Base-by-base conservation (phyloP, 2,797 vertebrate species). In the Gymnoscopelus microlampas region DNA sequence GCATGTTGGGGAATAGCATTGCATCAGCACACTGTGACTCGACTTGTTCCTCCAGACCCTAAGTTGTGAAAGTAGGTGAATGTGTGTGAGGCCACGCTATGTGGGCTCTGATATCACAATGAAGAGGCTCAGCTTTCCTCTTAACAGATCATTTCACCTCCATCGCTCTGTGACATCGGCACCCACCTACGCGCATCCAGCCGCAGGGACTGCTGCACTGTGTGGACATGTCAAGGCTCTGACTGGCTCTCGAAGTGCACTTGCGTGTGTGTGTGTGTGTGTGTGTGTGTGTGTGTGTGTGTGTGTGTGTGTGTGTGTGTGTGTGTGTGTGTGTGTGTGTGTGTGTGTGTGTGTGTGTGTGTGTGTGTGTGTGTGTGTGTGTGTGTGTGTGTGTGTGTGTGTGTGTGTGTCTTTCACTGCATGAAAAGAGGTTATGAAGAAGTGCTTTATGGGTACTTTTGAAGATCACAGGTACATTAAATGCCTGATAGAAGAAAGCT, bases 91-190 rank as follows among this genome's bases (percentile, higher is more conserved):
- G 55, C 60, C 9, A 3, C 48, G 4, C 51, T 24, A 35, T 60
- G 14, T 58, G 24, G 50, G 71, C 67, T 72, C 57, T 80, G 50
- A 79, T 69, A 76, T 68, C 56, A 50, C 60, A 14, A 14, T 47
- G 66, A 44, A 54, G 71, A 65, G 63, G 79, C 71, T 86, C 77
- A 79, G 51, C 76, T 84, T 87, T 80, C 74, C 54, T 60, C 74
- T 44, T 49, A 77, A 87, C 79, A 68, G 64, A 71, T 85, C 77
- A 85, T 85, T 91, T 91, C 78, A 87, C 66, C 81, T 83, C 71
- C 78, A 91, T 93, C 90, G 83, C 70, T 81, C 85, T 81, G 32
- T 91, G 77, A 85, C 81, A 91, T 93, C 88, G 88, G 77, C 70
- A 70, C 74, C 77, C 72, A 80, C 86, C 86, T 78, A 63, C 85